These are phyloP conservation scores for Belonocnema kinseyi DNA, from an alignment of 1,140 invertebrate genomes.

Conservation along the genomic window DNA sequence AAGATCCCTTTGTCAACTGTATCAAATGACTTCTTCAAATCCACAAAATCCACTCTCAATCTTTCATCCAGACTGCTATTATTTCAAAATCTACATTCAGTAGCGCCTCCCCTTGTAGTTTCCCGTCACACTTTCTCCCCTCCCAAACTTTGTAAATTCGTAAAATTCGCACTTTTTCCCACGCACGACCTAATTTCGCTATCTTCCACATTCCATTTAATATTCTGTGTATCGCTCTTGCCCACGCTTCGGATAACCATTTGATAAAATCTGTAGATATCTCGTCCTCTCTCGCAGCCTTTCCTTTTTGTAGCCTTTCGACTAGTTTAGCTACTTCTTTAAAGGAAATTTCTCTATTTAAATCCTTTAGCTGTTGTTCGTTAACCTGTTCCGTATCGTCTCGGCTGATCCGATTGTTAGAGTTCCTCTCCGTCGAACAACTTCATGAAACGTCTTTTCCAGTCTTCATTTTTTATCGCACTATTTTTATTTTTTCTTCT, in stretches of 20 bases:
- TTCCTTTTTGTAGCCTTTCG: constrained; percentile 56
- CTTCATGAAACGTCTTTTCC: constrained; percentile 39
- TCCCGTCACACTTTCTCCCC: constrained; percentile 17
- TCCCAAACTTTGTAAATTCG: constrained; percentile 42
- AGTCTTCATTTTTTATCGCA: constrained; percentile 34
- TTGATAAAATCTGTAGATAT: constrained; percentile 59
- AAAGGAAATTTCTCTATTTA: constrained; percentile 35
- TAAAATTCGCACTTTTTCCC: constrained; percentile 7
- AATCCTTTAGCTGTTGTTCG: not conserved
- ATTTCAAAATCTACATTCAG: constrained; percentile 37
- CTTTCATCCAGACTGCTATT: too few relatives aligned
- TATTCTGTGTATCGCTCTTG: constrained; percentile 31
- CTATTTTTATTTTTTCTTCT: constrained; percentile 1
- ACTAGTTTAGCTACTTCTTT: constrained; percentile 53
- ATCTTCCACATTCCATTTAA: constrained; percentile 39
- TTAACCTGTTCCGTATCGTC: not conserved
- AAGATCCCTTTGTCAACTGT: not conserved
- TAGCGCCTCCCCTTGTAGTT: constrained; percentile 43
- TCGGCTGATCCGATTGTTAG: not conserved
- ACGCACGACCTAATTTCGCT: not conserved
- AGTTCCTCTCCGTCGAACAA: constrained; percentile 21
- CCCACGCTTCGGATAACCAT: constrained; percentile 35
- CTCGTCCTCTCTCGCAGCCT: constrained; percentile 59
- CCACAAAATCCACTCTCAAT: not conserved
- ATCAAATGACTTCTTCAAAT: too few relatives aligned